Evolutionary conservation across 2,113 vertebrate species (phyloP).

Genomic region (Syngnathus typhle): DNA sequence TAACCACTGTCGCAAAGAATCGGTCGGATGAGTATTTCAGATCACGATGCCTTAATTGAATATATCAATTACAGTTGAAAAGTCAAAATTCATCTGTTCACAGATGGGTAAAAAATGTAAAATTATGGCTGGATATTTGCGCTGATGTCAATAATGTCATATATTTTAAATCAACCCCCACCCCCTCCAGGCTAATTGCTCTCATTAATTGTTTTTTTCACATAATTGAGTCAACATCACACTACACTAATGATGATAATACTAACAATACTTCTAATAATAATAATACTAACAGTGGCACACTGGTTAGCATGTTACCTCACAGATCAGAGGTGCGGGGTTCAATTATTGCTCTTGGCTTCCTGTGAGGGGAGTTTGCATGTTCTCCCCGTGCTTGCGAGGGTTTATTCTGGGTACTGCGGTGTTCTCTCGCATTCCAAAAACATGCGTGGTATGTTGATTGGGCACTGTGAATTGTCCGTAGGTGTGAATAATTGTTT

Average conservation of each 20-base stretch:
- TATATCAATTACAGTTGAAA: neutral
- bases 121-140: neutral
- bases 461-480: too few relatives aligned
- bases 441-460: too few relatives aligned
- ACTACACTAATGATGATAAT: neutral
- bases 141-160: neutral
- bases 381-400: too few relatives aligned
- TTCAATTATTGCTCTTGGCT: too few relatives aligned
- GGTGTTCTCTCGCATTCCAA: too few relatives aligned
- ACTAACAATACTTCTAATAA: neutral
- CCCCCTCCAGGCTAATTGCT: neutral
- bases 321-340: too few relatives aligned
- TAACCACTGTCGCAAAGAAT: neutral
- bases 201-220: neutral
- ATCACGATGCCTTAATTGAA: neutral
- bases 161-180: neutral
- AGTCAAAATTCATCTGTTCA: neutral
- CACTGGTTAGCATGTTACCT: too few relatives aligned
- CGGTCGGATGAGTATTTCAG: neutral
- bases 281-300: neutral
- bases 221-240: neutral
- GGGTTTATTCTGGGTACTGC: too few relatives aligned
- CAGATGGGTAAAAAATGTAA: neutral
- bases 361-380: too few relatives aligned
- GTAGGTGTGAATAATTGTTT: too few relatives aligned